Evolutionary conservation across 2,113 vertebrate species (phyloP).

Genomic region (Hiodon tergisus): DNA sequence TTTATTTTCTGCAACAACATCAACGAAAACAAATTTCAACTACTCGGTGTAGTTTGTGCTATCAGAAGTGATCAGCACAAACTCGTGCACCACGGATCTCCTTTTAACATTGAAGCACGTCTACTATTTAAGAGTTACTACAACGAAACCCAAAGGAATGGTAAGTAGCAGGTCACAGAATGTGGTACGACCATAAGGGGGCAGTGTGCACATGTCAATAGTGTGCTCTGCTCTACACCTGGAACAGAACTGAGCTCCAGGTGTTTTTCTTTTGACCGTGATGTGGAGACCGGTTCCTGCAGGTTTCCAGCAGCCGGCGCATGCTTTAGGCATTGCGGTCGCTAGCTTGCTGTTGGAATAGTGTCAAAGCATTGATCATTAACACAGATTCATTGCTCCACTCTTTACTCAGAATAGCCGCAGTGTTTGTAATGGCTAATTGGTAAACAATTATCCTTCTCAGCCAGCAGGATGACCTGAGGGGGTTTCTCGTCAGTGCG

Average conservation of each 20-base stretch:
- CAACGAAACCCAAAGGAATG: not conserved
- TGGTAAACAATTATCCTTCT: not conserved
- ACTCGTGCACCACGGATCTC: too few relatives aligned
- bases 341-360: not conserved
- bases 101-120: too few relatives aligned
- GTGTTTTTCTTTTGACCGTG: not conserved
- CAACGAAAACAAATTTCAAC: not conserved
- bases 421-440: not conserved
- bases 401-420: not conserved
- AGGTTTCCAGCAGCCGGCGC: not conserved
- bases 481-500: not conserved
- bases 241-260: not conserved
- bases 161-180: not conserved
- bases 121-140: too few relatives aligned
- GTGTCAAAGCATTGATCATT: not conserved
- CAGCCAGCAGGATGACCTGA: not conserved
- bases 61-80: not conserved
- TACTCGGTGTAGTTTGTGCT: not conserved
- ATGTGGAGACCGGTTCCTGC: not conserved
- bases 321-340: too few relatives aligned
- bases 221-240: not conserved
- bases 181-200: constrained; percentile 7
- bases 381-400: not conserved
- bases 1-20: not conserved
- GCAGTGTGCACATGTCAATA: not conserved